These are phyloP conservation scores for Drosophila anomalata DNA, from an alignment of 2,888 invertebrate species.

Conservation along the genomic window DNA sequence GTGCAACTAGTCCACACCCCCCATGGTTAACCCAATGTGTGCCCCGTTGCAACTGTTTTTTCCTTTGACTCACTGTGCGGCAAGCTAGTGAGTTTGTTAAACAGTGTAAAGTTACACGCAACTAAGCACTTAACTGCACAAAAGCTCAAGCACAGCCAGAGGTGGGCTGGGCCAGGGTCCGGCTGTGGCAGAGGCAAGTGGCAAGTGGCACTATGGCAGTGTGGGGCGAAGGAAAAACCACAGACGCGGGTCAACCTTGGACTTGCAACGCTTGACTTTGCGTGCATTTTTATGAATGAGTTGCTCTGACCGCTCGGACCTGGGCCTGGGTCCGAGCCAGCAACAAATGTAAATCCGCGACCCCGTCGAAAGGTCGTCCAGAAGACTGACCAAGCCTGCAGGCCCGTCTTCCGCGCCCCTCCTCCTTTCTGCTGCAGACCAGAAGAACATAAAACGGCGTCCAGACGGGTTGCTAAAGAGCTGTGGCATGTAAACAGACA, in stretches of 20 bases:
- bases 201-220: background rate
- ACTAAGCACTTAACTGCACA: constrained; percentile 78
- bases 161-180: constrained; percentile 6
- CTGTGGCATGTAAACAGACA: constrained; percentile 72
- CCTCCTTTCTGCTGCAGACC: constrained; percentile 25
- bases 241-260: constrained; percentile 62
- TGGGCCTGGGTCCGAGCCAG: constrained; percentile 34
- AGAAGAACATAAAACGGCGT: constrained; percentile 37
- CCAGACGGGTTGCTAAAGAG: constrained; percentile 59
- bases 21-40: background rate
- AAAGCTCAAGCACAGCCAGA: constrained; percentile 55
- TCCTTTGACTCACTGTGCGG: constrained; percentile 37
- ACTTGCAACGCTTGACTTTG: constrained; percentile 58
- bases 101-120: constrained; percentile 78
- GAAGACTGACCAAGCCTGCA: constrained; percentile 35
- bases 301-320: constrained; percentile 1
- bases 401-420: constrained; percentile 16
- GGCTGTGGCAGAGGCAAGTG: too few species aligned
- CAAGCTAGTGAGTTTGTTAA: constrained; percentile 69
- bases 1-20: constrained; percentile 8
- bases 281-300: constrained; percentile 77
- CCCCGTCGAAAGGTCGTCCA: constrained; percentile 66
- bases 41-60: constrained; percentile 29
- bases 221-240: constrained; percentile 39
- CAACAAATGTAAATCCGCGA: constrained; percentile 72